These are phyloP conservation scores for Leucophenga maculata DNA, from an alignment of 2,888 invertebrate species.

Conservation along the genomic window DNA sequence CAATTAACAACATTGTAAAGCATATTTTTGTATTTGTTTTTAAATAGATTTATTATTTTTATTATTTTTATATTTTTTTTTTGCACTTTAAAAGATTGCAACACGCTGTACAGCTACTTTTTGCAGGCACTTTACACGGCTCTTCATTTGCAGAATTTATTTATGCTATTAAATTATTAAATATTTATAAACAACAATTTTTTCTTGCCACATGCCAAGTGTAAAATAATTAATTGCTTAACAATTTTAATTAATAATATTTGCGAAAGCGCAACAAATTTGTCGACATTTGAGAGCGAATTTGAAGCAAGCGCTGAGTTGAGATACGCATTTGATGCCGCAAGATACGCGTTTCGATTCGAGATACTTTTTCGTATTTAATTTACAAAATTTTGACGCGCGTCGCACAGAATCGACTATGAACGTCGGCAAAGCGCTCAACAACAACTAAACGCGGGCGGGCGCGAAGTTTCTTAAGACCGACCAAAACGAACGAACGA, in stretches of 20 bases:
- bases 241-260: background rate
- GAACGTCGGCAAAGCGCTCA: constrained; percentile 37
- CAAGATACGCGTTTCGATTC: too few species aligned
- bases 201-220: background rate
- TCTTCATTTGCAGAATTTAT: constrained; percentile 7
- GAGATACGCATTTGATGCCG: too few species aligned
- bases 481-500: constrained; percentile 29
- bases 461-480: constrained; percentile 33
- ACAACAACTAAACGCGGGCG: constrained; percentile 38
- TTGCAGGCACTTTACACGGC: constrained; percentile 34
- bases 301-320: background rate
- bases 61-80: constrained; percentile 25
- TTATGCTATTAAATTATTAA: background rate
- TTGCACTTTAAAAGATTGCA: constrained; percentile 29
- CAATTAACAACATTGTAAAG: constrained; percentile 24
- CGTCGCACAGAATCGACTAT: background rate
- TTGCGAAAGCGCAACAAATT: background rate
- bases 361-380: too few species aligned
- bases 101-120: background rate
- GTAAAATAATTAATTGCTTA: too few species aligned
- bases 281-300: background rate
- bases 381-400: constrained; percentile 5
- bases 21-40: background rate
- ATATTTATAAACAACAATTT: constrained; percentile 4
- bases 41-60: constrained; percentile 34